phyloP scores from a whole-genome alignment of 2,113 vertebrate species.

The Rhabdornis inornatus region DNA sequence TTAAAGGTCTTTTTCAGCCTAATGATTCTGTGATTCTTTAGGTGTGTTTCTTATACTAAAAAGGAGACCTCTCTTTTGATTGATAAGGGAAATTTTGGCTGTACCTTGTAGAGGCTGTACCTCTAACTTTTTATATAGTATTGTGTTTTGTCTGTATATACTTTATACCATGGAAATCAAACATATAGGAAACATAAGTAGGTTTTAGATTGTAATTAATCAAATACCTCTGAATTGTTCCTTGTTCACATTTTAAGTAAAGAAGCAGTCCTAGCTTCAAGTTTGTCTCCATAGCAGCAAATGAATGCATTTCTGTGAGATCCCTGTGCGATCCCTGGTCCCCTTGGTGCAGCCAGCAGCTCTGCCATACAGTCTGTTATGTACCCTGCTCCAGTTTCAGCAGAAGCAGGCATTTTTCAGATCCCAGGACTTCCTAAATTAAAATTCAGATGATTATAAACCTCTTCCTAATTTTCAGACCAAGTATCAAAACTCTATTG shows the following conservation, averaged over 20 bases:
- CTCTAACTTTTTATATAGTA: neutral
- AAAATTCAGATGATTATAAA: neutral
- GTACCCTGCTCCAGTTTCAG: neutral
- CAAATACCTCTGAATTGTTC: neutral
- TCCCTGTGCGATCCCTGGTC: neutral
- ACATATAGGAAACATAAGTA: neutral
- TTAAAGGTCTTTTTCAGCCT: neutral
- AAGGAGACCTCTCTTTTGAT: neutral
- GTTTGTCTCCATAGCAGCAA: neutral
- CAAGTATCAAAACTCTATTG: neutral
- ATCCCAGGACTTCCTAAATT: neutral
- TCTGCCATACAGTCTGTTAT: neutral
- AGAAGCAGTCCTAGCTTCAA: neutral
- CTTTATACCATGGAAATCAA: neutral
- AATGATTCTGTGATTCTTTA: neutral
- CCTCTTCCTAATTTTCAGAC: neutral
- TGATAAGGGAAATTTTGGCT: neutral
- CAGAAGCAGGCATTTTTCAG: neutral
- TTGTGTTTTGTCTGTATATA: neutral
- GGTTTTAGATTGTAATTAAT: neutral
- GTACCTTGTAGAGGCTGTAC: neutral
- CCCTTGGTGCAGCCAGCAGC: neutral
- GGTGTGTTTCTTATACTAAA: neutral
- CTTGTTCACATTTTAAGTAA: neutral
- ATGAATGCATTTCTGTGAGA: neutral